Conservation (phyloP, 23 tunicate genomes). For the Diplosoma virens region DNA sequence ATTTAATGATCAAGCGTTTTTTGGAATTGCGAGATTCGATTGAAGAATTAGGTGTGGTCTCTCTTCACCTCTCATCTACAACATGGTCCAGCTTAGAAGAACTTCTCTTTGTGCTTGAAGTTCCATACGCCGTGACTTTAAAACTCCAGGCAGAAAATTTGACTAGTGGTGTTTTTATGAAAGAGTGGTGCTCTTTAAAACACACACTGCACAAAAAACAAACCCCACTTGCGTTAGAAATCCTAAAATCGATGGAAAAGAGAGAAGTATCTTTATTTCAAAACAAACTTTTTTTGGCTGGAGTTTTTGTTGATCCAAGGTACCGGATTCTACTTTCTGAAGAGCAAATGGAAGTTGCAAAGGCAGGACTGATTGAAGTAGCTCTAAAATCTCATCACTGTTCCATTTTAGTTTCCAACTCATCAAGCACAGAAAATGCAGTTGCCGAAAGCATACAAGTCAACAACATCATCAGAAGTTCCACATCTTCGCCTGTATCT, state of each 20-base stretch:
- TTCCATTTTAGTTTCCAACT: too few relatives aligned
- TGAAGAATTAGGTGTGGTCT: slow-evolving; percentile 16
- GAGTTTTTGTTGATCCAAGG: slow-evolving; percentile 14
- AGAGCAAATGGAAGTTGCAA: too few relatives aligned
- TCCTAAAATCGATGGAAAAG: slow-evolving; percentile 27
- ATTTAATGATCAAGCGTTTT: slow-evolving; percentile 4
- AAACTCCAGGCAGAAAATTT: slow-evolving; percentile 27
- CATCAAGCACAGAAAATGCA: background rate
- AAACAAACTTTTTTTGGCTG: slow-evolving; percentile 14
- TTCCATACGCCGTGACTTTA: slow-evolving; percentile 1
- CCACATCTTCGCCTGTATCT: background rate
- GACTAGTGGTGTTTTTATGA: slow-evolving; percentile 2
- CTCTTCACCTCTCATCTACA: slow-evolving; percentile 1
- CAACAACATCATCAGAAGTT: background rate
- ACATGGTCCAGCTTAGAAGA: background rate
- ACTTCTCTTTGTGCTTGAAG: background rate
- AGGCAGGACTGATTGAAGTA: too few relatives aligned
- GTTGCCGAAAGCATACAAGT: background rate
- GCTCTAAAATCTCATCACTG: too few relatives aligned
- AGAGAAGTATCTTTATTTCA: slow-evolving; percentile 2
- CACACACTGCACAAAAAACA: slow-evolving; percentile 14
- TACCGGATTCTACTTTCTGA: slow-evolving; percentile 20
- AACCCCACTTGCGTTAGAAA: slow-evolving; percentile 24
- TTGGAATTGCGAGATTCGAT: slow-evolving; percentile 15
- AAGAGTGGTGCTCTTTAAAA: slow-evolving; percentile 23